Evolutionary conservation across 2,797 vertebrate species (phyloP).

Genomic region (Haliaeetus vocifer): DNA sequence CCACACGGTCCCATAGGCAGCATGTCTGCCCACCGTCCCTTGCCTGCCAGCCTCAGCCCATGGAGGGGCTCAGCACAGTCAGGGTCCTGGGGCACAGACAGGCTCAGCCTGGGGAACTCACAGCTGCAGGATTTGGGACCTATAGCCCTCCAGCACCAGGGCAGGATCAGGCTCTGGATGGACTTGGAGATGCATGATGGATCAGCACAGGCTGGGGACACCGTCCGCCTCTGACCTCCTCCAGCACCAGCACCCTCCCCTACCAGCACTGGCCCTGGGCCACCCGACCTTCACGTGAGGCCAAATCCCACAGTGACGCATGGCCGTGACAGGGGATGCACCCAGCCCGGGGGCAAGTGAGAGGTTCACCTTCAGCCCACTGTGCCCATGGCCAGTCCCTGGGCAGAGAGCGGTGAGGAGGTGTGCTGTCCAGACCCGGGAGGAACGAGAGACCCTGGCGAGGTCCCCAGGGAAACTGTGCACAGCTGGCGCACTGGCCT

Average conservation of each 20-base stretch:
- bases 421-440: accelerated
- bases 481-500: not conserved
- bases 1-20: not conserved
- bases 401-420: not conserved
- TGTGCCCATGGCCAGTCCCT: accelerated
- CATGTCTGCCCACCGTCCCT: not conserved
- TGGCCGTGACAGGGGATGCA: not conserved
- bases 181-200: accelerated
- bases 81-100: not conserved
- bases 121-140: not conserved
- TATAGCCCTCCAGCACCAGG: not conserved
- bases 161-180: not conserved
- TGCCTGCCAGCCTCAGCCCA: not conserved
- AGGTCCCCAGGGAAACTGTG: not conserved
- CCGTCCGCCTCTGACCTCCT: not conserved
- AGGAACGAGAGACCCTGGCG: not conserved
- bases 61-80: not conserved
- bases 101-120: not conserved
- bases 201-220: not conserved
- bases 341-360: not conserved
- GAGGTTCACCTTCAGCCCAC: not conserved
- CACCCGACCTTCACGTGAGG: not conserved
- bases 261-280: not conserved
- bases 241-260: not conserved
- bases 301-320: not conserved